Base-by-base conservation (phyloP, 2,113 vertebrate species). In the Syngnathus scovelli region DNA sequence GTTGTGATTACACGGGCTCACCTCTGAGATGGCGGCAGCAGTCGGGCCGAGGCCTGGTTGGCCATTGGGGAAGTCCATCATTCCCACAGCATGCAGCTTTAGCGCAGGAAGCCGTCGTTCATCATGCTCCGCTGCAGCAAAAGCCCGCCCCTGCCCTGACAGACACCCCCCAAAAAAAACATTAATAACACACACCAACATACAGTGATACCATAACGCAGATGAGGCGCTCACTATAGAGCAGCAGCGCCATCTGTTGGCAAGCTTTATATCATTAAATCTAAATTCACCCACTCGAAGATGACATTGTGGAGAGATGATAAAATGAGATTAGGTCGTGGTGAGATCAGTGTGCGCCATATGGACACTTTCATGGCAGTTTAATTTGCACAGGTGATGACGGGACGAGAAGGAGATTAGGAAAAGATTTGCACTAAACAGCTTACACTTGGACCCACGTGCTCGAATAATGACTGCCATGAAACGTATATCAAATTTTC, bases 51-150 rank as follows among this genome's bases (percentile, higher is more conserved):
- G 90, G 87, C 90, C 89, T 79, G 91, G 80, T 88, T 95, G 95
- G 80, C 96, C 96, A 86, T 99, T 98, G 85, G 92, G 93, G 68
- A 95, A 90, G 85, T 97, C 96, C 97, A 99, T 99, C 69, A 93
- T 96, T 94, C 87, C 90, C 91, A 89, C 92, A 93, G 89, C 94
- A 94, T 91, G 76, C 69, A 90, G 78, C 86, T 89, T 75, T 89
- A 92, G 39, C 82, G 83, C 83, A 90, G 71, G 59, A 90, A 85
- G 74, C 67, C 85, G 75, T 83, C 86, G 73, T 83, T 93, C 91
- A 91, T 91, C 91, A 90, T 93, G 91, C 68, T 88, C 81, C 78
- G 86, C 72, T 70, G 77, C 78, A 90, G 87, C 90, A 91, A 84
- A 58, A 79, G 89, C 88, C 82, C 84, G 87, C 77, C 79, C 27